These are phyloP conservation scores for Papilio xuthus DNA, from an alignment of 1,140 invertebrate genomes.

Conservation along the genomic window DNA sequence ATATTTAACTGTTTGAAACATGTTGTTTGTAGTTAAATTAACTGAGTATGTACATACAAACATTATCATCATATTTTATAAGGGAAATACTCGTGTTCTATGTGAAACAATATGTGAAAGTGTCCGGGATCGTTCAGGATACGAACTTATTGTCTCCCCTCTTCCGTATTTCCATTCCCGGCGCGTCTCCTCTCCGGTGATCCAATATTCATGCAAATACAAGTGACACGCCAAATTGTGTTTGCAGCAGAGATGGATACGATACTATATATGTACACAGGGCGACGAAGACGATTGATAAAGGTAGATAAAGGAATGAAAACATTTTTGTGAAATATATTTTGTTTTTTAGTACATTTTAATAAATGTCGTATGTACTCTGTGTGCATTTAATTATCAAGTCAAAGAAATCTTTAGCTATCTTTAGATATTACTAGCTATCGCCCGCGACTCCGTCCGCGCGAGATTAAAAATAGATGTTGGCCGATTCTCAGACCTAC, in stretches of 20 bases:
- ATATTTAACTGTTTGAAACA: too few relatives aligned
- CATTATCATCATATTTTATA: neutral
- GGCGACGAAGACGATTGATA: neutral
- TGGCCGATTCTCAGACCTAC: too few relatives aligned
- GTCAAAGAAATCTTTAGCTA: too few relatives aligned
- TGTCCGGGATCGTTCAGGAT: neutral
- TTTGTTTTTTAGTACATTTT: too few relatives aligned
- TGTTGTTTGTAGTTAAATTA: too few relatives aligned
- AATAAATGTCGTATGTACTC: too few relatives aligned
- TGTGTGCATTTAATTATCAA: too few relatives aligned
- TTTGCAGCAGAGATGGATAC: neutral
- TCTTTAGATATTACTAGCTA: too few relatives aligned
- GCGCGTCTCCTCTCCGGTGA: neutral
- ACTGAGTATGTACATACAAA: neutral
- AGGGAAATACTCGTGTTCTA: neutral
- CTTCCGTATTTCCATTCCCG: conserved; percentile 7
- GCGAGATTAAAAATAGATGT: too few relatives aligned
- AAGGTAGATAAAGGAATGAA: neutral
- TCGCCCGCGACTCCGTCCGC: too few relatives aligned
- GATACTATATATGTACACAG: too few relatives aligned
- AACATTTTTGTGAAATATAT: too few relatives aligned
- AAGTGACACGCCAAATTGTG: conserved; percentile 13
- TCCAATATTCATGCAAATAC: conserved; percentile 26
- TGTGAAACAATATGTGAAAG: conserved; percentile 18
- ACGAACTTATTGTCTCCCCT: conserved; percentile 22